Evolutionary conservation across 1,140 invertebrate genomes (phyloP).

Genomic region (Pogonognathellus flavescens): DNA sequence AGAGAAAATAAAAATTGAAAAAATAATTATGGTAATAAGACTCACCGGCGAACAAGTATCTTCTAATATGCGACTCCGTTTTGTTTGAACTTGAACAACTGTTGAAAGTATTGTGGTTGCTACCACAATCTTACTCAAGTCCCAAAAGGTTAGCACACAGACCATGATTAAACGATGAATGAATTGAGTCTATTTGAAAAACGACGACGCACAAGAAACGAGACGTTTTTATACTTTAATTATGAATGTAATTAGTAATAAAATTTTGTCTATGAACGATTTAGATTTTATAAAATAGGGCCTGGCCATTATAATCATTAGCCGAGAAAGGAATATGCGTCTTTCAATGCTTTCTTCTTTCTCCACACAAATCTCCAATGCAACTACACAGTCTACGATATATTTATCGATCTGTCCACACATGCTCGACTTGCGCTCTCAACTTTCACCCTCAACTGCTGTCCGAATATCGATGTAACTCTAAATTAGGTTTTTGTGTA

Average conservation of each 20-base stretch:
- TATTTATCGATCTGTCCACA: not conserved
- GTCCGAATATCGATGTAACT: no score
- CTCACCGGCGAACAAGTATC: conserved; percentile 60
- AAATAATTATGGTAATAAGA: not conserved
- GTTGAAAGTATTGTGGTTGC: conserved; percentile 23
- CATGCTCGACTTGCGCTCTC: conserved; percentile 22
- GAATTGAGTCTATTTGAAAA: not conserved
- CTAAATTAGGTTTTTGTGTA: no score
- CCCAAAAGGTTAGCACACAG: not conserved
- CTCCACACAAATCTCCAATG: no score
- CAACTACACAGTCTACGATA: not conserved
- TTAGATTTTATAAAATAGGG: conserved; percentile 11
- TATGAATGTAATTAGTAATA: not conserved
- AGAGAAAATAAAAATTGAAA: not conserved
- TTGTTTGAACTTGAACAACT: conserved; percentile 45
- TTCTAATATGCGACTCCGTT: conserved; percentile 61
- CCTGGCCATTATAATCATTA: not conserved
- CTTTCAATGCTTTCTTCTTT: conserved; percentile 22
- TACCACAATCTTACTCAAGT: not conserved
- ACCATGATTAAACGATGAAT: no score
- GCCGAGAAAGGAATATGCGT: conserved; percentile 30
- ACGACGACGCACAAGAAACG: not conserved
- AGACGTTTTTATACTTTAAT: not conserved
- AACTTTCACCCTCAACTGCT: not conserved
- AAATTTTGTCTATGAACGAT: not conserved